These are phyloP conservation scores for Archips xylosteana DNA, from an alignment of 2,888 invertebrate species.

Conservation along the genomic window DNA sequence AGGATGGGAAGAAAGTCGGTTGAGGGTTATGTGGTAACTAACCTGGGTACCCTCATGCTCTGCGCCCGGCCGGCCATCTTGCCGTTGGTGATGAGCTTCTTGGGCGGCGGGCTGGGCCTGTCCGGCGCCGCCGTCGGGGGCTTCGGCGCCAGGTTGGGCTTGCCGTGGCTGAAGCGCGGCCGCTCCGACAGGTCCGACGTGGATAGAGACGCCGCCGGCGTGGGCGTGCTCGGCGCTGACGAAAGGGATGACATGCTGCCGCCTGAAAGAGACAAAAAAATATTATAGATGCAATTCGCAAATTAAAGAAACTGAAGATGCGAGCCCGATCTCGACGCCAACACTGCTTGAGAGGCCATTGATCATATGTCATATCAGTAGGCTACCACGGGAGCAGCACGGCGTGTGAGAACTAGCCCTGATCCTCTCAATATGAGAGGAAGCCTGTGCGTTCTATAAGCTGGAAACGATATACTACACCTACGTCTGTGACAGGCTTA, in stretches of 20 bases:
- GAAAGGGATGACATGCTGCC: conserved; percentile 79
- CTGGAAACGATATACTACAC: too few relatives aligned
- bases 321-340: too few relatives aligned
- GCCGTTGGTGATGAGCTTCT: conserved; percentile 86
- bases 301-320: too few relatives aligned
- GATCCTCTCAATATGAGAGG: too few relatives aligned
- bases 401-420: too few relatives aligned
- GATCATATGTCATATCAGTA: too few relatives aligned
- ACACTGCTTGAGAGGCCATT: too few relatives aligned
- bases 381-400: too few relatives aligned
- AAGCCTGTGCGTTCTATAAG: too few relatives aligned
- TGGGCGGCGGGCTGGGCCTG: conserved; percentile 88
- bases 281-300: too few relatives aligned
- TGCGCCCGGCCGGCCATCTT: conserved; percentile 90
- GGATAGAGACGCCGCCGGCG: conserved; percentile 72
- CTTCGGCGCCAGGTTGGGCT: conserved; percentile 94
- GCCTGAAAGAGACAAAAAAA: conserved; percentile 54
- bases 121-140: conserved; percentile 85
- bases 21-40: conserved; percentile 33
- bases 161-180: conserved; percentile 88
- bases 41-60: conserved; percentile 93
- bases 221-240: conserved; percentile 65
- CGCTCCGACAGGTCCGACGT: conserved; percentile 78
- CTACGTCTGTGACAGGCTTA: too few relatives aligned
- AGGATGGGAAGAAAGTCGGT: too few relatives aligned